A percentile compares a stretch with the other conserved stretches of the same genome.
These are phyloP conservation scores for Chionodraco myersi DNA, from an alignment of 2,113 vertebrate species.

Conservation along the genomic window DNA sequence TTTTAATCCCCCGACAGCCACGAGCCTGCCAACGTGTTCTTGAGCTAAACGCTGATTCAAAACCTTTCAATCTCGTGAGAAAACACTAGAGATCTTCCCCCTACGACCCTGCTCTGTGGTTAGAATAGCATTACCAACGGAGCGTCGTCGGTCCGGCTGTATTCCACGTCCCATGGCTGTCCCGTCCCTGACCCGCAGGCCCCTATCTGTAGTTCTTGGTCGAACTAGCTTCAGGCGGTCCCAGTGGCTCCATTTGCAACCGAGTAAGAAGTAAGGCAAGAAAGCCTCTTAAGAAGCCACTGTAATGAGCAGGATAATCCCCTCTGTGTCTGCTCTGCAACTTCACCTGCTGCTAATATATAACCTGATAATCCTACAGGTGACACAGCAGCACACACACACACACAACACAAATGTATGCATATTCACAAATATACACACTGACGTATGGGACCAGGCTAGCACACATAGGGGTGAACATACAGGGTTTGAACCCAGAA, in stretches of 20 bases:
- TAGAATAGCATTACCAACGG: constrained; percentile 77
- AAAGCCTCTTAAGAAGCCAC: constrained; percentile 77
- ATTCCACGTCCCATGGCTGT: constrained; percentile 66
- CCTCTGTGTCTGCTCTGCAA: constrained; percentile 82
- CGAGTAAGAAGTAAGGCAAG: constrained; percentile 46
- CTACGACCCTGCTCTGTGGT: constrained; percentile 8
- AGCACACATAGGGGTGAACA: constrained; percentile 10
- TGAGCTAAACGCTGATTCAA: constrained; percentile 12
- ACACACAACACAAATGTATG: constrained; percentile 35
- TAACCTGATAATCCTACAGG: constrained; percentile 74
- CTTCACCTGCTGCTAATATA: constrained; percentile 82
- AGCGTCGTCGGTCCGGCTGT: constrained; percentile 48
- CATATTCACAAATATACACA: constrained; percentile 11
- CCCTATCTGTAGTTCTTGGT: constrained; percentile 35
- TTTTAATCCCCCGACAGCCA: constrained; percentile 14
- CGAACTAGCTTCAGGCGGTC: constrained; percentile 22
- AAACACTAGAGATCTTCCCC: neutral
- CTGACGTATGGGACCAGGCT: constrained; percentile 12
- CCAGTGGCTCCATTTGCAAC: constrained; percentile 54
- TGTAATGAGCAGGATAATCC: constrained; percentile 76
- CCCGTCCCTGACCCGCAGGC: constrained; percentile 31
- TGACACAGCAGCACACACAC: constrained; percentile 41
- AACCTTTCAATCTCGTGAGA: neutral
- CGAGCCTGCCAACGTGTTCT: constrained; percentile 9
- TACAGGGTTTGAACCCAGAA: constrained; percentile 24